Conservation (phyloP, 35 echinoderm and acorn worm genomes). For the Ptychodera flava region DNA sequence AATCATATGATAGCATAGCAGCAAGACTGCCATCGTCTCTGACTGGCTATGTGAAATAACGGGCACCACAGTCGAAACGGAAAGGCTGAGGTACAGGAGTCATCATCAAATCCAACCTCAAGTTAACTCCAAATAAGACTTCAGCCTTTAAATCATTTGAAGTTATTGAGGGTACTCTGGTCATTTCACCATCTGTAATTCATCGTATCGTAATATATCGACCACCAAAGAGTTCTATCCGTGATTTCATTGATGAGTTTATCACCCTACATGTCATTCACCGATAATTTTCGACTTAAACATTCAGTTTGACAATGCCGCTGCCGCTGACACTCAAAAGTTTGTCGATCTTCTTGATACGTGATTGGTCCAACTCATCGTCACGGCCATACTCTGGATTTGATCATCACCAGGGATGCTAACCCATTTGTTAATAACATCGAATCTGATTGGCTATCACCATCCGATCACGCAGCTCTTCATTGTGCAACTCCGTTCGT, state of each 20-base stretch:
- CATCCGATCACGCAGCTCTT: not conserved
- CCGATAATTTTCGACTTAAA: constrained; percentile 39
- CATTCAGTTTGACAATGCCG: constrained; percentile 32
- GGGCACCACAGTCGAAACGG: not conserved
- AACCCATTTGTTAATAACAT: not conserved
- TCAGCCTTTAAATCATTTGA: not conserved
- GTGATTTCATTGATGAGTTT: not conserved
- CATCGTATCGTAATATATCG: not conserved
- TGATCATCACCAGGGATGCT: constrained; percentile 32
- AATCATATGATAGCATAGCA: not conserved
- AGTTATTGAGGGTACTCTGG: not conserved
- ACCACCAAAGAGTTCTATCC: not conserved
- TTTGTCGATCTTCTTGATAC: constrained; percentile 36
- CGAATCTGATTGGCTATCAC: too few species aligned
- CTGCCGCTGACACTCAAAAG: constrained; percentile 21
- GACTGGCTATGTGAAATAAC: not conserved
- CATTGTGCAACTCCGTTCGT: not conserved
- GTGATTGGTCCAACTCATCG: constrained; percentile 39
- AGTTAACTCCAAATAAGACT: not conserved
- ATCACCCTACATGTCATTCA: not conserved
- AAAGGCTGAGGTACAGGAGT: not conserved
- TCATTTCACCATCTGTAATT: not conserved
- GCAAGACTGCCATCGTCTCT: not conserved
- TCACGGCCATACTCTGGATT: constrained; percentile 44
- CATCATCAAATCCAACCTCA: not conserved